Conservation (phyloP, 2,797 vertebrate species). For the Okamejei kenojei region DNA sequence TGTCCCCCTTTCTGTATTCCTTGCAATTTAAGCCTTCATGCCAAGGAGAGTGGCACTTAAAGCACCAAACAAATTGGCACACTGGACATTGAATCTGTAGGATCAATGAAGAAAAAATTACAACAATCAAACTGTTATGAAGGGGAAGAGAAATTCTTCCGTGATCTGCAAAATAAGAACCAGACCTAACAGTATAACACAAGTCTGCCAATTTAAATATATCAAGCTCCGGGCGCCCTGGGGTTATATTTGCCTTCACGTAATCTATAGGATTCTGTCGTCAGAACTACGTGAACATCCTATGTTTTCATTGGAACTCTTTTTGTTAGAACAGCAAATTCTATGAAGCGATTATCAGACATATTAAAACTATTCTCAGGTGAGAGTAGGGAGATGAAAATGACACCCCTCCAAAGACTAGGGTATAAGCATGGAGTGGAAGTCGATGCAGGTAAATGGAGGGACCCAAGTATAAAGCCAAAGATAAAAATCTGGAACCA, state of each 20-base stretch:
- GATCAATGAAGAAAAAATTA: slow-evolving; percentile 40
- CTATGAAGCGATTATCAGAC: no score
- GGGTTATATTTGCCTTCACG: background rate
- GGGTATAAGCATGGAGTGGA: background rate
- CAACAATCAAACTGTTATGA: background rate
- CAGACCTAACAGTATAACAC: slow-evolving; percentile 14
- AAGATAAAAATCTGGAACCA: background rate
- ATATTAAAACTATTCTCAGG: background rate
- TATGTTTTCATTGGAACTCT: background rate
- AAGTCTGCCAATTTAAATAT: background rate
- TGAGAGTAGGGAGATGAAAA: background rate
- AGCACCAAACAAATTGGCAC: slow-evolving; percentile 98
- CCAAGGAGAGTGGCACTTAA: slow-evolving; percentile 97
- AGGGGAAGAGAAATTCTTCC: no score
- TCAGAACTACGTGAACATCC: background rate
- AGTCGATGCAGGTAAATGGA: background rate
- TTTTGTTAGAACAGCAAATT: background rate
- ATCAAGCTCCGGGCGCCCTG: background rate
- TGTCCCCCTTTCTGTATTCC: slow-evolving; percentile 93
- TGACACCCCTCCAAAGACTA: background rate
- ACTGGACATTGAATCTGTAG: slow-evolving; percentile 83
- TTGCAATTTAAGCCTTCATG: slow-evolving; percentile 91
- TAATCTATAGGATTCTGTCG: background rate
- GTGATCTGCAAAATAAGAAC: background rate
- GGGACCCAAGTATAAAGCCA: background rate